These are phyloP conservation scores for Orchesellides sinensis DNA, from an alignment of 2,888 invertebrate species.

Conservation along the genomic window DNA sequence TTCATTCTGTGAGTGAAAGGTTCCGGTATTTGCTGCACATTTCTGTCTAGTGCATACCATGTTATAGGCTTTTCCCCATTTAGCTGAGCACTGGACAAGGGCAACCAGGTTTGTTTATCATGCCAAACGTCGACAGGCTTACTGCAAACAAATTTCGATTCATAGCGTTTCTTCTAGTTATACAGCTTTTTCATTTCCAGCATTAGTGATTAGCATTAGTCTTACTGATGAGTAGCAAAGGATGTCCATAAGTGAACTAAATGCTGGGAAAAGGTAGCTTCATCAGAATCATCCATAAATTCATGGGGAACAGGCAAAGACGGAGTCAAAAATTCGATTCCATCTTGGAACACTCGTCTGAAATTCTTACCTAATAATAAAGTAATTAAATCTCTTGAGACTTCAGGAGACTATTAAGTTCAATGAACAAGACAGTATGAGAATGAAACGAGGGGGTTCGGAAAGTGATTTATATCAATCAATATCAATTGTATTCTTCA, in stretches of 20 bases:
- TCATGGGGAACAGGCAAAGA: conserved; percentile 47
- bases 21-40: conserved; percentile 43
- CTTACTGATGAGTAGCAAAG: conserved; percentile 64
- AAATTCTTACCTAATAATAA: neutral
- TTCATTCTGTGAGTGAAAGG: conserved; percentile 57
- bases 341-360: conserved; percentile 20
- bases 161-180: no score
- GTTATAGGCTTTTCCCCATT: conserved; percentile 64
- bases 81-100: conserved; percentile 62
- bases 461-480: no score
- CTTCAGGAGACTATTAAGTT: no score
- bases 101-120: conserved; percentile 57
- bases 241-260: conserved; percentile 65
- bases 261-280: conserved; percentile 60
- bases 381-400: neutral
- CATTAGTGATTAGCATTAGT: no score
- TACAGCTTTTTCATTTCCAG: no score
- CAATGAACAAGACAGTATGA: no score
- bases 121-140: conserved; percentile 65
- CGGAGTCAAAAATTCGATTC: conserved; percentile 48
- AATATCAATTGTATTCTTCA: no score
- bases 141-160: no score
- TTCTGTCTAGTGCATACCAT: conserved; percentile 59
- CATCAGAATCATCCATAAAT: conserved; percentile 48
- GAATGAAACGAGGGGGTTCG: no score